Percentiles rank a stretch among this genome's conserved stretches.
Evolutionary conservation across 2,797 vertebrate species (phyloP).

Genomic region (Pterois miles): DNA sequence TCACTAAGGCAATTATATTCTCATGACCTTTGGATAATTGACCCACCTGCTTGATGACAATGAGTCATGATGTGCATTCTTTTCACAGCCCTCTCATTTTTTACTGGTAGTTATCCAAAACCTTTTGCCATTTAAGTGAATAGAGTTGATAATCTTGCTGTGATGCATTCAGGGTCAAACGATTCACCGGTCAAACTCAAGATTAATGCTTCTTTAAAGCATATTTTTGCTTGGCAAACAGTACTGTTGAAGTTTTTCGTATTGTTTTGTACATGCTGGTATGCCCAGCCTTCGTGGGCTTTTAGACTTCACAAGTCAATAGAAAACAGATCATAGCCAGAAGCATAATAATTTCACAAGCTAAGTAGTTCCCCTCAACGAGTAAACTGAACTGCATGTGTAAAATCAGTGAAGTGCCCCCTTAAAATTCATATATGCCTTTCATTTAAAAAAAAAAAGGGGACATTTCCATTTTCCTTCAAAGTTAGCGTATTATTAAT

Average conservation of each 20-base stretch:
- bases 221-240: background rate
- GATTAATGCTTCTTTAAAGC: background rate
- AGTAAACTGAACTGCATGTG: background rate
- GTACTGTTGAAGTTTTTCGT: background rate
- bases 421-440: background rate
- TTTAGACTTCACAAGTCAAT: background rate
- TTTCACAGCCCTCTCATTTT: background rate
- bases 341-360: background rate
- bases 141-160: background rate
- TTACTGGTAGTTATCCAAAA: background rate
- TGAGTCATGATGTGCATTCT: background rate
- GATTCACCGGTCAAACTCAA: background rate
- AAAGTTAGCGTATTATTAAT: background rate
- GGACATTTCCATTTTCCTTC: too few relatives aligned
- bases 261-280: background rate
- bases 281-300: background rate
- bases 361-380: background rate
- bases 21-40: slow-evolving; percentile 35
- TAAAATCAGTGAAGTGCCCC: background rate
- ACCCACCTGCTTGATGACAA: background rate
- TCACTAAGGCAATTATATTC: background rate
- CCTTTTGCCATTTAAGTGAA: background rate
- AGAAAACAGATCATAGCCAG: background rate
- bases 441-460: too few relatives aligned
- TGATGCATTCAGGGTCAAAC: background rate